phyloP scores from a whole-genome alignment of 2,113 vertebrate species.

The Meles meles region DNA sequence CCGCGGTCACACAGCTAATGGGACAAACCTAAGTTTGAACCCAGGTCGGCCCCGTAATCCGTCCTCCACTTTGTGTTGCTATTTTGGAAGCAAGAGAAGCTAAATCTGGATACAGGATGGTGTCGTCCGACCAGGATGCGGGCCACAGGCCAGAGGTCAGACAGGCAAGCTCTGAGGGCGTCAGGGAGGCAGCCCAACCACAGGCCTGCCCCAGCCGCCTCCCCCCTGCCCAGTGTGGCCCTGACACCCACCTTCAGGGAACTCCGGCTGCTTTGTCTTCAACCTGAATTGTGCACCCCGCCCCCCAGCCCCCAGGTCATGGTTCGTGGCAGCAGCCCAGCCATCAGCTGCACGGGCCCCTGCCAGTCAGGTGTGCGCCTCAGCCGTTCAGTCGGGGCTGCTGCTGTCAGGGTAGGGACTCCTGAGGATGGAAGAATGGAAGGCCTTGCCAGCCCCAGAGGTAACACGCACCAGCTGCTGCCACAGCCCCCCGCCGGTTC shows the following conservation, averaged over 20 bases:
- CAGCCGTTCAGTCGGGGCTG: neutral
- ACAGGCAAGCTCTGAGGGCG: neutral
- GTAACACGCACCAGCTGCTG: conserved; percentile 54
- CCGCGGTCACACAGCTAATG: neutral
- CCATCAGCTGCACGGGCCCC: neutral
- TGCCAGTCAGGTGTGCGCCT: neutral
- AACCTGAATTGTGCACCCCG: neutral
- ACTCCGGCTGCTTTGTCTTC: neutral
- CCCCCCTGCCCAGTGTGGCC: neutral
- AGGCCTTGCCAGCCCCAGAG: conserved; percentile 37
- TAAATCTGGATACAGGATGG: neutral
- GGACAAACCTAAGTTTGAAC: neutral
- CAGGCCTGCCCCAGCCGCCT: neutral
- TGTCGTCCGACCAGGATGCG: neutral
- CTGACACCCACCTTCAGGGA: neutral
- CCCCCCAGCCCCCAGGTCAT: neutral
- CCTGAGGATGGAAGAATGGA: neutral
- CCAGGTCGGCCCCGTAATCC: neutral
- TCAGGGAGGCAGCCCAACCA: neutral
- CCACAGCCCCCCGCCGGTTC: neutral
- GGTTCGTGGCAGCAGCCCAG: neutral
- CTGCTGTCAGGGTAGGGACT: neutral
- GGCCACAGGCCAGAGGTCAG: neutral
- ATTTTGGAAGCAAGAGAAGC: neutral
- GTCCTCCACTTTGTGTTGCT: neutral